Base-by-base conservation (phyloP, 2,113 vertebrate species). In the Chionodraco myersi region DNA sequence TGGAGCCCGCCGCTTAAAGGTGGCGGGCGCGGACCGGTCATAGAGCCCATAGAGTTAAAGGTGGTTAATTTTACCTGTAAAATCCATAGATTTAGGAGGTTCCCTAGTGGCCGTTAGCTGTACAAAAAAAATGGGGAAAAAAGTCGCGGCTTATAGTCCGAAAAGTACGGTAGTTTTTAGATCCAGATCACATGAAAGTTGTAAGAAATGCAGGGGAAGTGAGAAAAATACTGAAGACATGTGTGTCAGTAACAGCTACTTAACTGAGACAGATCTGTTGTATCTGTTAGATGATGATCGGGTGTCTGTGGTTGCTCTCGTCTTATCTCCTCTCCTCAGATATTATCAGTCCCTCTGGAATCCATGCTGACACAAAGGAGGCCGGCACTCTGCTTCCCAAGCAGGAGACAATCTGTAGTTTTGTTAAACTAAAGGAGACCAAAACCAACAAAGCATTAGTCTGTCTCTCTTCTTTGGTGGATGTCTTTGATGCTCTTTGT, bases 251-350 rank as follows among this genome's bases (percentile, higher is more conserved):
- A 30, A 30, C 3, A 30, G 30, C 11, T 56, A 30, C 30, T 56
- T 30, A 59, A 18, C 59, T 72, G 77, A 66, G 68, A 71, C 52
- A 45, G 63, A 75, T 68, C 36, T 64, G 14, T 30, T 30, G 30
- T 30, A 30, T 30, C 30, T 30, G 30, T 30, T 30, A 30, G 30
- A 61, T 36, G 73, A 79, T 77, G 44, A 77, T 70, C 79, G 57
- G 69, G 12, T 80, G 64, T 49, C 23, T 67, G 36, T 73, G 18
- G 72, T 8, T 30, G 21, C 11, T 70, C 63, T 64, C 41, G 9
- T 82, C 73, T 84, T 72, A 75, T 80, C 80, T 44, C n/a, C 41
- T 58, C 47, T 72, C 77, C 44, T 44, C 77, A 63, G 49, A 68
- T 52, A 51, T 36, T 59, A 73, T 86, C 71, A 67, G 48, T 49